A percentile compares a stretch with the other conserved stretches of the same genome.
Evolutionary conservation across 1,140 invertebrate species (phyloP).

Genomic region (Plutomurus gul): DNA sequence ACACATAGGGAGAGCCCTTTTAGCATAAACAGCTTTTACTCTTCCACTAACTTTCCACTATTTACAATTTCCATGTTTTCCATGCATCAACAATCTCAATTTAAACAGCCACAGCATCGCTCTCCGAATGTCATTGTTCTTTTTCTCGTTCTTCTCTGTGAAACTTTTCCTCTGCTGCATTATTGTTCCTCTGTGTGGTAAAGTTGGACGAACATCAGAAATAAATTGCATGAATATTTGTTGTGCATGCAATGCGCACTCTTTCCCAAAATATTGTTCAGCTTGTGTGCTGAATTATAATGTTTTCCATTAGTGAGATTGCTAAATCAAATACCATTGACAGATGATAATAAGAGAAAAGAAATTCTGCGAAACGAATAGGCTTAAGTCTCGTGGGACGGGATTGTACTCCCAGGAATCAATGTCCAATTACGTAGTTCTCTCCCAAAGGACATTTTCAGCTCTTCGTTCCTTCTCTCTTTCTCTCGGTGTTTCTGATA

Average conservation of each 20-base stretch:
- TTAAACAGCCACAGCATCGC: no score
- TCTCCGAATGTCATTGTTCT: no score
- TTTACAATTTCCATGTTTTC: not conserved
- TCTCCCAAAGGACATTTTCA: not conserved
- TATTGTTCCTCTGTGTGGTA: no score
- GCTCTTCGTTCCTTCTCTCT: not conserved
- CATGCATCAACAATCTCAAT: not conserved
- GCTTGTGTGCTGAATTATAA: not conserved
- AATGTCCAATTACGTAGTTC: slow-evolving; percentile 36
- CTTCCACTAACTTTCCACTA: not conserved
- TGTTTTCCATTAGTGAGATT: not conserved
- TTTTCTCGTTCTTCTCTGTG: not conserved
- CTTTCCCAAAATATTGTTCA: not conserved
- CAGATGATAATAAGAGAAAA: not conserved
- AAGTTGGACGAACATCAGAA: no score
- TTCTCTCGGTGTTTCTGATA: not conserved
- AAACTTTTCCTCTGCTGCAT: not conserved
- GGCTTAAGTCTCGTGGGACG: not conserved
- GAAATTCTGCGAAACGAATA: not conserved
- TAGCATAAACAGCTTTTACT: slow-evolving; percentile 8
- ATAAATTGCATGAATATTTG: no score
- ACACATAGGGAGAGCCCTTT: not conserved
- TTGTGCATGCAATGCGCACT: not conserved
- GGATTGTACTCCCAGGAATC: not conserved
- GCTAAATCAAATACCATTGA: not conserved